Evolutionary conservation across 2,888 invertebrate species (phyloP), one percentile per base, ranked within the genome.

Genomic region (Lissonota sp.): DNA sequence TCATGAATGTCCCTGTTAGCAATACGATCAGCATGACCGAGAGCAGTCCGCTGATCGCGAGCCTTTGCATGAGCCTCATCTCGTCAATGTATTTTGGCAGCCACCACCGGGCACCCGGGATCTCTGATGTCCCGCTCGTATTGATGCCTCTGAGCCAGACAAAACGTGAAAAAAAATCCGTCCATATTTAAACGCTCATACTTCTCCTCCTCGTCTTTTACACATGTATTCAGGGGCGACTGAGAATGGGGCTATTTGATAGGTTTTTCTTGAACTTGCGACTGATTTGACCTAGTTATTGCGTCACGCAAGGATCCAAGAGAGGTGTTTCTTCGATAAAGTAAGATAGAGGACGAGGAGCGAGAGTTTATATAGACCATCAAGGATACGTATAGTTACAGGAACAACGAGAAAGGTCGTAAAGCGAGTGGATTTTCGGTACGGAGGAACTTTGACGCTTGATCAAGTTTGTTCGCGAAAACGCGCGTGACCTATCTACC

Each of bases 41-140:
- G 86, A 91, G 85, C 57, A 92, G 88, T 57, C 92, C 92, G 89
- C 91, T 92, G 83, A 92, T 87, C 83, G 92, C 92, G 69, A 92
- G 67, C 82, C 92, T 89, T 83, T 91, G 92, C 88, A 92, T 89
- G 66, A 92, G 85, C 83, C 92, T 87, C 92, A 91, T 91, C 72
- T 90, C 87, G 89, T 85, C 83, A 79, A 84, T 80, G 84, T 86
- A 87, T 84, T 87, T 87, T 85, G 84, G 76, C 86, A 87, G 78
- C 73, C 83, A 81, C 66, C 80, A 86, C 87, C 85, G 85, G 87
- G 86, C 84, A 84, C 85, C 85, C 82, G 88, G 86, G 77, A 84
- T 84, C 46, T 80, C 88, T 74, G 85, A 82, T 66, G 88, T 86
- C 82, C 85, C 87, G 85, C 85, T 88, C 88, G 88, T 87, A 86